A percentile compares a stretch with the other conserved stretches of the same genome.
These are phyloP conservation scores for Zaprionus kolodkinae DNA, from an alignment of 1,140 invertebrate genomes.

Conservation along the genomic window DNA sequence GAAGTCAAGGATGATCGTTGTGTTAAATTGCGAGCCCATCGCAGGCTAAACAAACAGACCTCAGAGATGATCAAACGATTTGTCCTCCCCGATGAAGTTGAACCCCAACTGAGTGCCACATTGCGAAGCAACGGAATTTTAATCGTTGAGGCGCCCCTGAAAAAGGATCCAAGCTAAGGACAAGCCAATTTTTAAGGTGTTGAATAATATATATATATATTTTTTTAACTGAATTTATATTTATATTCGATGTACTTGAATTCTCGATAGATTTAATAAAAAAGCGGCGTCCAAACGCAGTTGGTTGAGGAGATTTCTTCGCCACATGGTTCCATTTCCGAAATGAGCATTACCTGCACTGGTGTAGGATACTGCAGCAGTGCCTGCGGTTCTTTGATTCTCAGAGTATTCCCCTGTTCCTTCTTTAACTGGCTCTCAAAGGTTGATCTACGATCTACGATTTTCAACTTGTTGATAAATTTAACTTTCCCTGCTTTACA, in stretches of 20 bases:
- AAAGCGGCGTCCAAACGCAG: not conserved
- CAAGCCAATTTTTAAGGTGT: not conserved
- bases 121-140: constrained; percentile 22
- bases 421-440: no score
- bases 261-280: no score
- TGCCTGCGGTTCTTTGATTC: no score
- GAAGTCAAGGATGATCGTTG: not conserved
- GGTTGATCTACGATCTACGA: no score
- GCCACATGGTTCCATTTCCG: no score
- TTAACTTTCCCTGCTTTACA: no score
- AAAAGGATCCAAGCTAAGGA: not conserved
- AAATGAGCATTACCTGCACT: no score
- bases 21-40: constrained; percentile 20
- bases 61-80: constrained; percentile 23
- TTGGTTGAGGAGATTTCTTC: no score
- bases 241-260: no score
- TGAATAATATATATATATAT: not conserved
- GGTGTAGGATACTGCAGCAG: no score
- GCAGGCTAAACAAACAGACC: not conserved
- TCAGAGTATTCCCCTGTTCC: no score
- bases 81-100: constrained; percentile 13
- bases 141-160: constrained; percentile 20
- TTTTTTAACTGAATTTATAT: not conserved
- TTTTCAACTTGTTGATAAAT: no score
- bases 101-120: constrained; percentile 4